A percentile compares a stretch with the other conserved stretches of the same genome.
phyloP scores from a whole-genome alignment of 1,140 invertebrate species.

The Phthorimaea operculella region DNA sequence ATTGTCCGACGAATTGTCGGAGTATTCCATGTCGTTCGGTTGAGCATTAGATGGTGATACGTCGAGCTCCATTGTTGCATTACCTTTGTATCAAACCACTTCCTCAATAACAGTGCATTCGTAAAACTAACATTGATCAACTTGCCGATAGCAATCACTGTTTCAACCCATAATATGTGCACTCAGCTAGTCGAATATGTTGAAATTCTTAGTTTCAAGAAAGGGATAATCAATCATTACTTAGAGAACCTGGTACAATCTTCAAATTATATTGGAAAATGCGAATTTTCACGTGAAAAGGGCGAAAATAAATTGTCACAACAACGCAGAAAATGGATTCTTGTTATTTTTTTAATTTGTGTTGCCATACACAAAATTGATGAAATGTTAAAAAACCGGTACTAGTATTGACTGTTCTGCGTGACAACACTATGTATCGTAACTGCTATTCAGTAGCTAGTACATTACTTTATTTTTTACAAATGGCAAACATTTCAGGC shows the following conservation, averaged over 20 bases:
- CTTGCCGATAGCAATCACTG: conserved; percentile 52
- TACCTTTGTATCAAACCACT: not conserved
- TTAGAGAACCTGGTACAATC: not conserved
- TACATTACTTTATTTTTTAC: too few relatives aligned
- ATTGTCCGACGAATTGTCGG: conserved; percentile 52
- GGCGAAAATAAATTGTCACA: conserved; percentile 63
- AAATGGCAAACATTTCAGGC: too few relatives aligned
- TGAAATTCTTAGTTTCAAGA: not conserved
- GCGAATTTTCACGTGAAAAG: conserved; percentile 30
- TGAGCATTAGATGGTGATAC: conserved; percentile 43
- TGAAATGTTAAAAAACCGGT: not conserved
- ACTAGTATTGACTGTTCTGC: not conserved
- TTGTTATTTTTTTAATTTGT: conserved; percentile 8
- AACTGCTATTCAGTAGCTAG: too few relatives aligned
- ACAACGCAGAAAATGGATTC: conserved; percentile 67
- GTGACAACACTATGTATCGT: too few relatives aligned
- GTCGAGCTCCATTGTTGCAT: conserved; percentile 53
- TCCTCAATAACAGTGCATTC: conserved; percentile 12
- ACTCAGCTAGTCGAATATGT: conserved; percentile 10
- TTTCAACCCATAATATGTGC: conserved; percentile 61
- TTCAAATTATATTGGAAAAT: not conserved
- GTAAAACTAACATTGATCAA: conserved; percentile 34
- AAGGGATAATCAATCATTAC: not conserved
- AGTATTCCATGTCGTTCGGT: conserved; percentile 52
- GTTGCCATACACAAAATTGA: not conserved